A percentile compares a stretch with the other conserved stretches of the same genome.
phyloP scores from a whole-genome alignment of 1,140 invertebrate genomes.

The Heliconius congener region DNA sequence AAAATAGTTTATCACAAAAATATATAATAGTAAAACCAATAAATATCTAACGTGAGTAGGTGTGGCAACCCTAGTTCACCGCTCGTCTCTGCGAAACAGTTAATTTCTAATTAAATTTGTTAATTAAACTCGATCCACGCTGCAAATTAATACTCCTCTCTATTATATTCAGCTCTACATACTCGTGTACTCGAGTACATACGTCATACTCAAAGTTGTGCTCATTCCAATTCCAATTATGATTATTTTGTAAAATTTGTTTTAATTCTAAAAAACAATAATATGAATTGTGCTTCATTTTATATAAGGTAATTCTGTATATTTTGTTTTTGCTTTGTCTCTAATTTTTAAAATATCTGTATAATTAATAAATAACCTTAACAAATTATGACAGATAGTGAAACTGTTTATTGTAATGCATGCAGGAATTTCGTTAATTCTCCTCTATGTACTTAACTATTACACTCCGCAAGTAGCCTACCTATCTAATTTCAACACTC shows the following conservation, averaged over 20 bases:
- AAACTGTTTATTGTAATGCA: too few species aligned
- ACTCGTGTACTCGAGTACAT: neutral
- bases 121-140: conserved; percentile 81
- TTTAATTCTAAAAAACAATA: neutral
- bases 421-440: too few species aligned
- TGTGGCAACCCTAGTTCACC: conserved; percentile 23
- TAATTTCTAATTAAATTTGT: conserved; percentile 84
- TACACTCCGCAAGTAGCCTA: too few species aligned
- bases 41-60: neutral
- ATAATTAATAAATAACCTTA: too few species aligned
- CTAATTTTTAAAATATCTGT: too few species aligned
- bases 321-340: too few species aligned
- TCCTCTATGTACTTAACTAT: too few species aligned
- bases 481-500: too few species aligned
- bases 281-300: neutral
- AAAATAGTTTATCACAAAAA: neutral
- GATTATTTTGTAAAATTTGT: neutral
- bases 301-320: too few species aligned
- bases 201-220: neutral
- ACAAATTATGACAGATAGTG: too few species aligned
- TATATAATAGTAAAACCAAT: neutral
- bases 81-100: conserved; percentile 71
- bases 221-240: neutral
- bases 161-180: conserved; percentile 53
- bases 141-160: conserved; percentile 72